These are phyloP conservation scores for Brachionichthys hirsutus DNA, from an alignment of 2,113 vertebrate genomes.

Conservation along the genomic window DNA sequence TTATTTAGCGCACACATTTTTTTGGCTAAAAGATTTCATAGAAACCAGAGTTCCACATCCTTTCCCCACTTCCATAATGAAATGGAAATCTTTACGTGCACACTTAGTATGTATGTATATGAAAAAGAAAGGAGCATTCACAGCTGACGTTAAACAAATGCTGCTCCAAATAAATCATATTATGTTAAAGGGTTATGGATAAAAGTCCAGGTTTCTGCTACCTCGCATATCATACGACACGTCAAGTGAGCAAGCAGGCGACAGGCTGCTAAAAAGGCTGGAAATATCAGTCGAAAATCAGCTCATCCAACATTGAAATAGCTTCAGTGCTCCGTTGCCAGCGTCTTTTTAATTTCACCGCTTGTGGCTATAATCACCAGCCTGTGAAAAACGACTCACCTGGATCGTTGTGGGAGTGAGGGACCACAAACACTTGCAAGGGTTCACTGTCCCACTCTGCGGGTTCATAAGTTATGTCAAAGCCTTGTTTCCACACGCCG, in stretches of 20 bases:
- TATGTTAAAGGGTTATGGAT: background rate
- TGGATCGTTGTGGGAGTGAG: conserved; percentile 97
- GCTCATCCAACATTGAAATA: conserved; percentile 32
- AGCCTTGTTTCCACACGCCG: conserved; percentile 97
- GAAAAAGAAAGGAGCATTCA: background rate
- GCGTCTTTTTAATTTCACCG: conserved; percentile 44
- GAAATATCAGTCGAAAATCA: conserved; percentile 50
- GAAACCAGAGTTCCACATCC: background rate
- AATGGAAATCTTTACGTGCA: background rate
- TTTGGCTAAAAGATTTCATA: background rate
- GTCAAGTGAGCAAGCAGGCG: conserved; percentile 32
- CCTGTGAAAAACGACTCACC: conserved; percentile 68
- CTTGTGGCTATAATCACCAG: conserved; percentile 13
- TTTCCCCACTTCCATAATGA: background rate
- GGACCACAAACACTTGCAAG: conserved; percentile 94
- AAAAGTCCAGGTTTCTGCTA: conserved; percentile 24
- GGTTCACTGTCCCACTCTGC: conserved; percentile 89
- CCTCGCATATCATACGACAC: conserved; percentile 53
- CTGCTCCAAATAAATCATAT: conserved; percentile 3
- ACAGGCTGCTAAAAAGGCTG: conserved; percentile 36
- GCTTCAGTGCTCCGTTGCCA: conserved; percentile 18
- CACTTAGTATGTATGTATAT: too few relatives aligned
- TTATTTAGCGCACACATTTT: conserved; percentile 7
- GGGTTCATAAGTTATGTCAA: conserved; percentile 90
- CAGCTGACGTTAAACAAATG: conserved; percentile 19